These are phyloP conservation scores for Platycercus adscitus DNA, from an alignment of 2,113 vertebrate genomes.

Conservation along the genomic window DNA sequence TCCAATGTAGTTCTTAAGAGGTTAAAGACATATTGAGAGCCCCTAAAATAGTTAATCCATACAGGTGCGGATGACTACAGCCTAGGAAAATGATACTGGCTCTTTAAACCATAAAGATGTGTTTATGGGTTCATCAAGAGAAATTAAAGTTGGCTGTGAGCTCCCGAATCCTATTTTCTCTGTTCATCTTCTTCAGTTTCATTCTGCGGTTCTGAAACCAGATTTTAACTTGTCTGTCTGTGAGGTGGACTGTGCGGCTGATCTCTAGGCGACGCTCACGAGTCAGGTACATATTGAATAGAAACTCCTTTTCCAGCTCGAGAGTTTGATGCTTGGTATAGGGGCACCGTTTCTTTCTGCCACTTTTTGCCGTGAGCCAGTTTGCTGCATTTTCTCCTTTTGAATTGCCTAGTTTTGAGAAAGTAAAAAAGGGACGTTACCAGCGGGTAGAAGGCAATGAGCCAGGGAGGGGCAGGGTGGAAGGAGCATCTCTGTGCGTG, in stretches of 20 bases:
- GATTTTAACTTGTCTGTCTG: conserved; percentile 99
- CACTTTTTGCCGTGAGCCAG: conserved; percentile 98
- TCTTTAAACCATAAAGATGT: conserved; percentile 65
- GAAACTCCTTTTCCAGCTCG: conserved; percentile 99
- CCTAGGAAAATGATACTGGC: conserved; percentile 72
- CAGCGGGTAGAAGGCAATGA: neutral
- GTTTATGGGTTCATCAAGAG: conserved; percentile 88
- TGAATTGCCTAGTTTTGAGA: conserved; percentile 82
- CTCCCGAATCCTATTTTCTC: conserved; percentile 97
- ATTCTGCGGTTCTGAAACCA: conserved; percentile 99
- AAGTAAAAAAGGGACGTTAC: conserved; percentile 68
- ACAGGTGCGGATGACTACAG: conserved; percentile 75
- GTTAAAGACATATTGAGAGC: conserved; percentile 61
- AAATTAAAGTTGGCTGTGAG: conserved; percentile 97
- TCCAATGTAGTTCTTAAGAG: conserved; percentile 61
- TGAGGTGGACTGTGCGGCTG: conserved; percentile 98
- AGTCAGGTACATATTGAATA: conserved; percentile 99
- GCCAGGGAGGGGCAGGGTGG: neutral
- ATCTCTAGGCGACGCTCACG: conserved; percentile 98
- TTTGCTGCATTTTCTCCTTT: conserved; percentile 91
- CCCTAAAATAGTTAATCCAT: conserved; percentile 64
- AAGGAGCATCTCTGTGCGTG: neutral
- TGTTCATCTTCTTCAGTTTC: conserved; percentile 99
- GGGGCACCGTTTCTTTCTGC: conserved; percentile 97
- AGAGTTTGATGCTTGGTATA: conserved; percentile 99